These are phyloP conservation scores for Alces alces DNA, from an alignment of 2,113 vertebrate species.

Conservation along the genomic window DNA sequence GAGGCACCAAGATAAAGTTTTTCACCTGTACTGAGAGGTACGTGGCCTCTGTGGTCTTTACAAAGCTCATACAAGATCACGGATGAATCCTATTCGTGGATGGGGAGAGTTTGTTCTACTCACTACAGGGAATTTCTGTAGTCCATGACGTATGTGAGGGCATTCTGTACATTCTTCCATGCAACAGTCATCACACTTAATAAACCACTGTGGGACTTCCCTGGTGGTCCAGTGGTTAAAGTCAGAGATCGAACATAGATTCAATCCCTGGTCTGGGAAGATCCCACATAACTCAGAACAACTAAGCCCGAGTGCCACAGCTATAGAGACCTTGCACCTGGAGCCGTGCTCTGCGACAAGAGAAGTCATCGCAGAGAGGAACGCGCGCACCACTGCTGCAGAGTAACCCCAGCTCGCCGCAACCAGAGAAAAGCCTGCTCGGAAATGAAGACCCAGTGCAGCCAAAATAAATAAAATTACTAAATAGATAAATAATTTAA, in stretches of 20 bases:
- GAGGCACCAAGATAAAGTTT: neutral
- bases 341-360: neutral
- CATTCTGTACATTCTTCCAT: neutral
- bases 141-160: neutral
- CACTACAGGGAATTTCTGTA: neutral
- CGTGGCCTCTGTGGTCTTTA: neutral
- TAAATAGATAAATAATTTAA: neutral
- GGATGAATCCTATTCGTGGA: no score
- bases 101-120: neutral
- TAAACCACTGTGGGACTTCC: neutral
- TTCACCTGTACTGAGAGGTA: neutral
- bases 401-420: neutral
- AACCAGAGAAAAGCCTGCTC: neutral
- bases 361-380: neutral
- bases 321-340: neutral
- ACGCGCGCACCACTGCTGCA: neutral
- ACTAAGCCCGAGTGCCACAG: neutral
- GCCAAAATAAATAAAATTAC: neutral
- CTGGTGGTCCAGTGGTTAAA: neutral
- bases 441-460: neutral
- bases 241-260: neutral
- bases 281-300: neutral
- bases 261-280: neutral
- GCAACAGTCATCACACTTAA: neutral
- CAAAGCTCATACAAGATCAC: neutral